Conservation (phyloP, 2,888 invertebrate species). For the Diplazon laetatorius region DNA sequence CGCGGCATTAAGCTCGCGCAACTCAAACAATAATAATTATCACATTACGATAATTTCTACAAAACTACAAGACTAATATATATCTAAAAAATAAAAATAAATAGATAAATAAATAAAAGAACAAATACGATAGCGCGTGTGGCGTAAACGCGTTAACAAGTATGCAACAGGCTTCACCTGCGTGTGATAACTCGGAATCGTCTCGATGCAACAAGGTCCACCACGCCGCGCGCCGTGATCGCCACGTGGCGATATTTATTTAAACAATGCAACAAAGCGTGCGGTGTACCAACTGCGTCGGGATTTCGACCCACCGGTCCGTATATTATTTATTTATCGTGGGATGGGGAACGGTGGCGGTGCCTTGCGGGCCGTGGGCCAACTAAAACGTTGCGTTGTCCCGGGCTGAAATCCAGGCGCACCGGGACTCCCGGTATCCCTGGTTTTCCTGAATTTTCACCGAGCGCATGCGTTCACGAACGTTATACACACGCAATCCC, state of each 20-base stretch:
- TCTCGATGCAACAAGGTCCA: slow-evolving; percentile 27
- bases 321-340: slow-evolving; percentile 12
- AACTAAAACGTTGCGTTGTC: slow-evolving; percentile 64
- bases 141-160: slow-evolving; percentile 46
- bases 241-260: slow-evolving; percentile 37
- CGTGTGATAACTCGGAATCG: slow-evolving; percentile 27
- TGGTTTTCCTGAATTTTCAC: slow-evolving; percentile 53
- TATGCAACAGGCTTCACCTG: slow-evolving; percentile 62
- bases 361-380: slow-evolving; percentile 64
- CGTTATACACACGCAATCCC: slow-evolving; percentile 35
- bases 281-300: background rate
- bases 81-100: no score
- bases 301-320: background rate
- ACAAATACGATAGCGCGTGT: slow-evolving; percentile 39
- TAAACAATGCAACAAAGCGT: slow-evolving; percentile 24
- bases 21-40: background rate
- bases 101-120: no score
- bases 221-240: slow-evolving; percentile 7
- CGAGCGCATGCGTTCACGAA: slow-evolving; percentile 64
- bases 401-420: slow-evolving; percentile 65
- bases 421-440: slow-evolving; percentile 57
- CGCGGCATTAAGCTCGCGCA: background rate
- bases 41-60: background rate
- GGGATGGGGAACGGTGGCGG: slow-evolving; percentile 58
- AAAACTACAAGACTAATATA: no score